Percentiles rank a stretch among this genome's conserved stretches.
phyloP scores from a whole-genome alignment of 64 coral and sea anemone genomes.

The Anthopleura sola region DNA sequence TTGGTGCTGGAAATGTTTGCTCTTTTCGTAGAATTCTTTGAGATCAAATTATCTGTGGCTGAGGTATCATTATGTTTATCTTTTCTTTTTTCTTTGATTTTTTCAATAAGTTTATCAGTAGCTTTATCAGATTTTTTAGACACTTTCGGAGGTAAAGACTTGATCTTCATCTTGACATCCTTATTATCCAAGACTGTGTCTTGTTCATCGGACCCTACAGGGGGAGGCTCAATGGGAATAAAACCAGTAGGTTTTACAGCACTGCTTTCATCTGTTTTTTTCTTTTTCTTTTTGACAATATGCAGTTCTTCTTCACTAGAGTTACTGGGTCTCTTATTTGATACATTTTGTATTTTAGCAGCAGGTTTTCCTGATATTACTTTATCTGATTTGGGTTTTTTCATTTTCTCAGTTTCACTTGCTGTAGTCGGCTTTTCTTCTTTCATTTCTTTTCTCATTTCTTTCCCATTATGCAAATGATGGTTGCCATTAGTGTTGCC shows the following conservation, averaged over 20 bases:
- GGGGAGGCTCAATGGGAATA: slow-evolving; percentile 20
- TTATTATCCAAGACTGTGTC: slow-evolving; percentile 69
- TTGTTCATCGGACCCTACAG: slow-evolving; percentile 46
- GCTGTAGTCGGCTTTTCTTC: slow-evolving; percentile 3
- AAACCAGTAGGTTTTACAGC: slow-evolving; percentile 41
- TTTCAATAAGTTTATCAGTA: background rate
- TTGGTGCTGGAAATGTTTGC: background rate
- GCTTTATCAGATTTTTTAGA: slow-evolving; percentile 7
- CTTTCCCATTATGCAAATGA: slow-evolving; percentile 29
- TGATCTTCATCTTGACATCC: slow-evolving; percentile 57
- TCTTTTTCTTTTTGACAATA: slow-evolving; percentile 85
- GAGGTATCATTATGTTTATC: slow-evolving; percentile 26
- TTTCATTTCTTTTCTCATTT: slow-evolving; percentile 45
- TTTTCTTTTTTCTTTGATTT: slow-evolving; percentile 63
- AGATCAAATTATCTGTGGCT: background rate
- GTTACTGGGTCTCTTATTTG: background rate
- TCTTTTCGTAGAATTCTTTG: slow-evolving; percentile 3
- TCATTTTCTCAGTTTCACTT: slow-evolving; percentile 42
- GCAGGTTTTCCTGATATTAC: background rate
- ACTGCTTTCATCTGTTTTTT: slow-evolving; percentile 66
- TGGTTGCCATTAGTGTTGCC: background rate
- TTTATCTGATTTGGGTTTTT: slow-evolving; percentile 26
- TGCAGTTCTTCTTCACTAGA: slow-evolving; percentile 7
- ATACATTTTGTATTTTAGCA: background rate
- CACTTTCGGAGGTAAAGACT: slow-evolving; percentile 36